Conservation (phyloP, 1,140 invertebrate species). For the Diorhabda sublineata region DNA sequence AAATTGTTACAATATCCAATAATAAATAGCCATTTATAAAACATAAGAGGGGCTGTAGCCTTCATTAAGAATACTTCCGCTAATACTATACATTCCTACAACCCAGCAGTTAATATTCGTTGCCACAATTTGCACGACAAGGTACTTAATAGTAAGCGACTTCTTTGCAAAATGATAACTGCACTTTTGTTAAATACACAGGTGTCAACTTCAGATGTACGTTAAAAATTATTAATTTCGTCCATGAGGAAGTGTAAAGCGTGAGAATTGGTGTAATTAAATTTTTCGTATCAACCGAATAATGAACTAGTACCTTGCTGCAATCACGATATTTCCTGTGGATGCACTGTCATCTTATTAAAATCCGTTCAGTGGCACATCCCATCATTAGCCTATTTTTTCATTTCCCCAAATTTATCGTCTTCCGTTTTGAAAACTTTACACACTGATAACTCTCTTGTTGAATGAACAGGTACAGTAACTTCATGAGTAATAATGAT, state of each 20-base stretch:
- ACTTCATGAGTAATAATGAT: too few species aligned
- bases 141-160: not conserved
- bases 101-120: not conserved
- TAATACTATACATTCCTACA: not conserved
- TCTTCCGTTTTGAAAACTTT: too few species aligned
- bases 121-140: not conserved
- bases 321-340: slow-evolving; percentile 12
- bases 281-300: slow-evolving; percentile 10
- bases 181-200: slow-evolving; percentile 11
- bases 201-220: slow-evolving; percentile 19
- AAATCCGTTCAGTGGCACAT: not conserved
- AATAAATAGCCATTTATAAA: too few species aligned
- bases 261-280: slow-evolving; percentile 32
- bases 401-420: too few species aligned
- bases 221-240: slow-evolving; percentile 24
- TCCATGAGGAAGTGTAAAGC: slow-evolving; percentile 25
- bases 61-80: not conserved
- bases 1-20: too few species aligned
- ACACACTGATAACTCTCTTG: too few species aligned
- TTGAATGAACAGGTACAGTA: too few species aligned
- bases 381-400: slow-evolving; percentile 7
- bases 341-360: slow-evolving; percentile 3
- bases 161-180: slow-evolving; percentile 21
- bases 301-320: not conserved
- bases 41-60: too few species aligned